These are phyloP conservation scores for Trissonchulus latispiculum DNA, from an alignment of 2,888 invertebrate genomes.

Conservation along the genomic window DNA sequence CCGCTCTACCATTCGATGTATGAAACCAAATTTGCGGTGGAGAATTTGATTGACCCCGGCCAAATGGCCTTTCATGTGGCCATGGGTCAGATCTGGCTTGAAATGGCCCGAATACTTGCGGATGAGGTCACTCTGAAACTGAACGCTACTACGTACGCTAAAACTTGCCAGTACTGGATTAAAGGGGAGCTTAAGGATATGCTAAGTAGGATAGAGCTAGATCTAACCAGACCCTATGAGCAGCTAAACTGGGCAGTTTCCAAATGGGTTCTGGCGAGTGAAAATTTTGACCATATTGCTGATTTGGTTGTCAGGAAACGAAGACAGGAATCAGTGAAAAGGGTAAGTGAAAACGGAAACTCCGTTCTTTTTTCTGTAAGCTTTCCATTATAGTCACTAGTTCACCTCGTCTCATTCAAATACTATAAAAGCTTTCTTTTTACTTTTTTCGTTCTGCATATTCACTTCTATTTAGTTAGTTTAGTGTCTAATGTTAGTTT, in stretches of 20 bases:
- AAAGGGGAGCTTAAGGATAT: neutral
- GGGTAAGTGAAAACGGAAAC: no score
- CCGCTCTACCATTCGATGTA: slow-evolving; percentile 41
- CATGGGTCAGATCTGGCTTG: slow-evolving; percentile 45
- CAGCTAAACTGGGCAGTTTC: neutral
- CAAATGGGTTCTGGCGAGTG: neutral
- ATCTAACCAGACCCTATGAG: neutral
- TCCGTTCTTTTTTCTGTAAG: no score
- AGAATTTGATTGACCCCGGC: slow-evolving; percentile 37
- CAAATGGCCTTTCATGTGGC: slow-evolving; percentile 40
- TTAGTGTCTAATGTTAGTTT: no score
- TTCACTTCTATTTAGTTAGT: no score
- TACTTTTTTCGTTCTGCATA: no score
- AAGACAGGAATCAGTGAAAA: no score
- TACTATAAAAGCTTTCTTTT: no score
- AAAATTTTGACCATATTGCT: no score
- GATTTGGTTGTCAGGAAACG: no score
- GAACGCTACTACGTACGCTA: slow-evolving; percentile 43
- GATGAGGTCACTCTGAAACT: slow-evolving; percentile 47
- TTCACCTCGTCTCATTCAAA: no score
- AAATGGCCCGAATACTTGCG: slow-evolving; percentile 43
- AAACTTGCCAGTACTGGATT: slow-evolving; percentile 1
- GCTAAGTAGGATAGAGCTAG: neutral
- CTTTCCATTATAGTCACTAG: no score
- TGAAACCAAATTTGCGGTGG: slow-evolving; percentile 40